Base-by-base conservation (phyloP, 2,888 invertebrate species). In the Xylocampa areola region DNA sequence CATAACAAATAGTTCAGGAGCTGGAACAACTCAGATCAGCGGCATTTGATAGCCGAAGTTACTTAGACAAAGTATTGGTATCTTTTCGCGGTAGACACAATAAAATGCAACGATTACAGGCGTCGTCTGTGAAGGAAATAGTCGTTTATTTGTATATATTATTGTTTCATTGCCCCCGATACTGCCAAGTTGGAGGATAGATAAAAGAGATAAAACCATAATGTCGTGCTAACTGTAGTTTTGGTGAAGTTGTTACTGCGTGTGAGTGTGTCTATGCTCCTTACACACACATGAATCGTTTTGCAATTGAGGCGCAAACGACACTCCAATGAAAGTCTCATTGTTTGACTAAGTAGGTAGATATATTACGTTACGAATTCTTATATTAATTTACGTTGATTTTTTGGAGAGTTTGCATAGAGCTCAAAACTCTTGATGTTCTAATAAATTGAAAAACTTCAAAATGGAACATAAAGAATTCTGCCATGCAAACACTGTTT, bases 51-150 rank as follows among this genome's bases (percentile, higher is more conserved):
- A 49, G 66, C 17, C 40, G 27, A 68, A 73, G 50, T 74, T 72
- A 36, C 59, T 44, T 32, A 19, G 48, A 68, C 48, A 60, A 60
- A 45, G 23, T 44, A 64, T 68, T 40, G 30, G 41, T 52, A 68
- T 72, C 55, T 63, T 63, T 73, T 61, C 39, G 43, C 51, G n/a
- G 39, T 54, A 65, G 52, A 65, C 59, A 43, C 37, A 64, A 73
- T 73, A 68, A 66, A 71, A 71, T 60, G 37, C 43, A 45, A 67
- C 54, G 60, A 72, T 66, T 51, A 68, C 27, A 59, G 41, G 10
- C 27, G 21, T 16, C 41, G 48, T 10, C n/a, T 10, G 17, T 16
- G n/a, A n/a, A n/a, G 14, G 39, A 16, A 44, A 36, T 55, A 51
- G 44, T 32, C 21, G n/a, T 27, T 57, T 62, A 37, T 51, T 62